Evolutionary conservation across 2,888 invertebrate species (phyloP), one percentile per base, ranked within the genome.

Genomic region (Penaeus monodon): DNA sequence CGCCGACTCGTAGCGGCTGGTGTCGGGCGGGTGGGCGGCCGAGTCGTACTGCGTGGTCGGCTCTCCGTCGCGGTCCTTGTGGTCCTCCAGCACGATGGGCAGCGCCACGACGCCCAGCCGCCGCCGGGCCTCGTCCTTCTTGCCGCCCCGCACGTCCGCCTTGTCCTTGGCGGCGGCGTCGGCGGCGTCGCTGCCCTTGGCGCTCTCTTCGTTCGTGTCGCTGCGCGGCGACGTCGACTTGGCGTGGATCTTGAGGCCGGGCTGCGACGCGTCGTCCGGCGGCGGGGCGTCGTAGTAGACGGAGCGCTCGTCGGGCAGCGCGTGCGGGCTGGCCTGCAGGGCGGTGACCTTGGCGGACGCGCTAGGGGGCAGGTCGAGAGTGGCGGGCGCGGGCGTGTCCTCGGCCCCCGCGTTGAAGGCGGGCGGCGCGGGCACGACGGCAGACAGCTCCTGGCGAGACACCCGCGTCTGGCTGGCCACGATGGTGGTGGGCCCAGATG

Each of bases 211-310:
- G 22, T 88, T 88, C 33, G 87, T 82, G 29, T 89, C 88, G 68
- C 77, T 88, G 29, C 84, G 68, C 24, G 86, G 86, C 38, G 84
- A 80, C 27, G 70, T 64, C 44, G 76, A 77, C 63, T 88, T 88
- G n/a, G 64, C 70, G 27, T 81, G 81, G 76, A 64, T 29, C 65
- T 85, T 85, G 66, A 74, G 81, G 57, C 74, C 64, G 44, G 77
- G 64, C 33, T 84, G 84, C 22, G 88, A 85, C 63, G 80, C 76
- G 44, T 90, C 90, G n/a, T 89, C 84, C 29, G 84, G 85, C 29
- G 85, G 83, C 49, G 85, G 87, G 17, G 96, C 96, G 93, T 96
- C 96, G 92, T 96, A 96, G 92, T 96, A 96, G 27, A 96, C 93
- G 14, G 96, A 96, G 14, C 90, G 89, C 78, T 91, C 91, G 64